A percentile compares a stretch with the other conserved stretches of the same genome.
Evolutionary conservation across 2,797 vertebrate species (phyloP).

Genomic region (Sparidentex hasta): DNA sequence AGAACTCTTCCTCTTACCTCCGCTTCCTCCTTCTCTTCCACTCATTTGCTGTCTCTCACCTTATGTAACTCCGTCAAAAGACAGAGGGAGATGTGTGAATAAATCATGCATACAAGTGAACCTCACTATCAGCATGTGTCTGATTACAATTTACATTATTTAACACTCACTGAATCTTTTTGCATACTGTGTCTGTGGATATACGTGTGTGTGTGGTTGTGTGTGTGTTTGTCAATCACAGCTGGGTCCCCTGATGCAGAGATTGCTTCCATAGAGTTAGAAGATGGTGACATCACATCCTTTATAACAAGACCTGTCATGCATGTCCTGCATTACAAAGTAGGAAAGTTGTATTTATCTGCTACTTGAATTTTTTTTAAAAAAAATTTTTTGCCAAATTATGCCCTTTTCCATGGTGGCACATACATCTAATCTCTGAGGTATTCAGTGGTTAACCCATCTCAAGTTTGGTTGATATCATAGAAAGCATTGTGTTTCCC

Average conservation of each 20-base stretch:
- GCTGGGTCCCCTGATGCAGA: not conserved
- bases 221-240: not conserved
- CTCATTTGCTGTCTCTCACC: conserved; percentile 7
- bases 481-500: too few relatives aligned
- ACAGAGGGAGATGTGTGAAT: conserved; percentile 22
- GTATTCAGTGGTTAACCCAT: too few relatives aligned
- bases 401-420: not conserved
- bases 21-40: not conserved
- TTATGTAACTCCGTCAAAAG: conserved; percentile 10
- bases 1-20: not conserved
- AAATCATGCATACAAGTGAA: conserved; percentile 46
- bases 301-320: not conserved
- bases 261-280: not conserved
- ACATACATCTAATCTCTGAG: too few relatives aligned
- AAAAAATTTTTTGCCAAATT: not conserved
- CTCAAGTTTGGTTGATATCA: too few relatives aligned
- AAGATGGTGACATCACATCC: not conserved
- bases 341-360: not conserved
- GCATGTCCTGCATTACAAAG: not conserved
- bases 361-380: not conserved
- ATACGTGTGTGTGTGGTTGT: not conserved
- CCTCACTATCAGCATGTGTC: conserved; percentile 40
- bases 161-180: conserved; percentile 24
- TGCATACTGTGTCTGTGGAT: not conserved
- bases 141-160: conserved; percentile 55